These are phyloP conservation scores for Acrocephalus kingi DNA, from an alignment of 2,113 vertebrate species.

Conservation along the genomic window DNA sequence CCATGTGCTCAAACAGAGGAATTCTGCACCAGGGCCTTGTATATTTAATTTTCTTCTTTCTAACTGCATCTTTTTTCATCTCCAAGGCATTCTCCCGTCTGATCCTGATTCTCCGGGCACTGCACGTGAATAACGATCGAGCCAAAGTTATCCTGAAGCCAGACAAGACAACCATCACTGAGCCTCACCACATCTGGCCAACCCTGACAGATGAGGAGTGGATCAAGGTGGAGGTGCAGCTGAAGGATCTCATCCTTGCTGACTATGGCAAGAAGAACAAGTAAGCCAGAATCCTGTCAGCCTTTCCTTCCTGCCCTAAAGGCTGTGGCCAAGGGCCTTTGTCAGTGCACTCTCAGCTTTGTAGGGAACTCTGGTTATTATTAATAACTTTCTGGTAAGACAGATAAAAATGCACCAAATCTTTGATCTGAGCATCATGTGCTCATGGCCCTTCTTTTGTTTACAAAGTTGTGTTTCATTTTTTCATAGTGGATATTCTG, in stretches of 20 bases:
- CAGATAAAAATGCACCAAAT: neutral
- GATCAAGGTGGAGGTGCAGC: constrained; percentile 99
- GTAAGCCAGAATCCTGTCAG: constrained; percentile 71
- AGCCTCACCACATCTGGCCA: constrained; percentile 99
- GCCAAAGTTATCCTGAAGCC: constrained; percentile 99
- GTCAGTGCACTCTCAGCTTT: neutral
- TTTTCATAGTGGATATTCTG: neutral
- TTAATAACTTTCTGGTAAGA: neutral
- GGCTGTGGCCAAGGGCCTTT: neutral
- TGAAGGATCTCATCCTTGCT: constrained; percentile 97
- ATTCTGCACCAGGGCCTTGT: neutral
- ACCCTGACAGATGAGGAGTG: constrained; percentile 98
- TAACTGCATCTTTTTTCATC: neutral
- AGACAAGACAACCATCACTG: constrained; percentile 97
- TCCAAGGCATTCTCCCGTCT: constrained; percentile 96
- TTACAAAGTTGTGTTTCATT: neutral
- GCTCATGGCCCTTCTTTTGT: neutral
- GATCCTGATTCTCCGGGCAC: constrained; percentile 94
- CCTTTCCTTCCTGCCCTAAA: neutral
- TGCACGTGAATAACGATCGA: constrained; percentile 96
- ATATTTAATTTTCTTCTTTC: neutral
- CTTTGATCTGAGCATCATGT: neutral
- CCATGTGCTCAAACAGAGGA: neutral
- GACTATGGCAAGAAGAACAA: constrained; percentile 99
- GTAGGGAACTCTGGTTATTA: neutral